Evolutionary conservation across 2,113 vertebrate species (phyloP), one percentile per base, ranked within the genome.

Genomic region (Daubentonia madagascariensis): DNA sequence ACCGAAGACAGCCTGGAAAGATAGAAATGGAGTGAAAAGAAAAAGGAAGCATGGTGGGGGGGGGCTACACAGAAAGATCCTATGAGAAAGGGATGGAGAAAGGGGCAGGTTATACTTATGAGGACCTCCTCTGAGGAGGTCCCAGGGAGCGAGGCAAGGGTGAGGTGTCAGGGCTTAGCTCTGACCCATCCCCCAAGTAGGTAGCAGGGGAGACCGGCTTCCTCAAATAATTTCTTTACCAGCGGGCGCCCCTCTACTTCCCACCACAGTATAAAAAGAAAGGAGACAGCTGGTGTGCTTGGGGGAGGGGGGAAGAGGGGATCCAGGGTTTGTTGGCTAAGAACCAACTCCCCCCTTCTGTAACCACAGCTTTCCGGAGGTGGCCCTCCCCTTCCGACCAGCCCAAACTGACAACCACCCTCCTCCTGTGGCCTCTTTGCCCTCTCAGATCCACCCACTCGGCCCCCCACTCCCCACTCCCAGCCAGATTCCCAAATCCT

Each of bases 291-390:
- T 98, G 97, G 97, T 85, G 83, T 23, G 96, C 85, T 61, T 40
- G 93, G 93, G 96, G 96, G 85, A 89, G 88, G 78, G 95, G 92
- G 88, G n/a, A 45, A 91, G 87, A 76, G 96, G 97, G 93, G 94
- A 96, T 75, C 88, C 94, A 97, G 92, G 95, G 97, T 72, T 93
- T 95, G 85, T 78, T 96, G 97, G 98, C 94, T 95, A 97, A 85
- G 94, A 80, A 97, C 94, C 98, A 98, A 97, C 92, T 91, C 95
- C 93, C 97, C 97, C 43, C 35, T 96, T 96, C 81, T n/a, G 93
- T 90, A 98, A 98, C 96, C 98, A 97, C 98, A 97, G 97, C 96
- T 97, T 97, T 97, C 96, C 96, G 96, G 98, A 96, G 88, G 94
- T 73, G 96, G 89, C 94, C 96, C 97, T 97, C 97, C 94, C 91